A percentile compares a stretch with the other conserved stretches of the same genome.
These are phyloP conservation scores for Leuciscus idus DNA, from an alignment of 2,113 vertebrate genomes.

Conservation along the genomic window DNA sequence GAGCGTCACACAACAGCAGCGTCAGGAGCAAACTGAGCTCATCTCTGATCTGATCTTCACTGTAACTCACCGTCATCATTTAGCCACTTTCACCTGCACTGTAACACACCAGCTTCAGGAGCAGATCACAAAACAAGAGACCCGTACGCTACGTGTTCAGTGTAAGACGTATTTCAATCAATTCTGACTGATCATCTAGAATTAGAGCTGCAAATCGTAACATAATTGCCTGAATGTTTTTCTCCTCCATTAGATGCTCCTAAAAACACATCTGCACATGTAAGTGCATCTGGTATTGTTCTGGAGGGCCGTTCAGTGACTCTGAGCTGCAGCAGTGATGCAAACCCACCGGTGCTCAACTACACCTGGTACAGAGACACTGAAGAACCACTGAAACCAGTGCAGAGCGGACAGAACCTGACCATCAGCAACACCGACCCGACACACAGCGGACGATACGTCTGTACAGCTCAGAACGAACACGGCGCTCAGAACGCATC, in stretches of 20 bases:
- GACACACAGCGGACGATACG: too few relatives aligned
- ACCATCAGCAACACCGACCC: too few relatives aligned
- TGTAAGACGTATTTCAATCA: conserved; percentile 1
- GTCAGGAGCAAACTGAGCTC: background rate
- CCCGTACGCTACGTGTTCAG: background rate
- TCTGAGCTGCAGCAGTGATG: too few relatives aligned
- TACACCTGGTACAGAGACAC: too few relatives aligned
- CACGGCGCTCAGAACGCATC: too few relatives aligned
- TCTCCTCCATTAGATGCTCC: conserved; percentile 7
- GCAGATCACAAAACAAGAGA: background rate
- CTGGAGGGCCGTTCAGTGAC: background rate
- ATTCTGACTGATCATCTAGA: background rate
- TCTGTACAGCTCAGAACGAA: too few relatives aligned
- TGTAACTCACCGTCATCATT: conserved; percentile 24
- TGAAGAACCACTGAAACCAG: too few relatives aligned
- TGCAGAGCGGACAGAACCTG: too few relatives aligned
- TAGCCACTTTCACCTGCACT: conserved; percentile 27
- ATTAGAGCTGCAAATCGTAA: background rate
- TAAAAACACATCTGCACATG: background rate
- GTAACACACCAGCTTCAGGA: conserved; percentile 36
- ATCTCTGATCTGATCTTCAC: conserved; percentile 47
- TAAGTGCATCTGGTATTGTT: background rate
- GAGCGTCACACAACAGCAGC: background rate
- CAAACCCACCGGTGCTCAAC: too few relatives aligned
- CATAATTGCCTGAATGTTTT: background rate